Base-by-base conservation (phyloP, 1,140 invertebrate species). In the Trichoplusia ni region DNA sequence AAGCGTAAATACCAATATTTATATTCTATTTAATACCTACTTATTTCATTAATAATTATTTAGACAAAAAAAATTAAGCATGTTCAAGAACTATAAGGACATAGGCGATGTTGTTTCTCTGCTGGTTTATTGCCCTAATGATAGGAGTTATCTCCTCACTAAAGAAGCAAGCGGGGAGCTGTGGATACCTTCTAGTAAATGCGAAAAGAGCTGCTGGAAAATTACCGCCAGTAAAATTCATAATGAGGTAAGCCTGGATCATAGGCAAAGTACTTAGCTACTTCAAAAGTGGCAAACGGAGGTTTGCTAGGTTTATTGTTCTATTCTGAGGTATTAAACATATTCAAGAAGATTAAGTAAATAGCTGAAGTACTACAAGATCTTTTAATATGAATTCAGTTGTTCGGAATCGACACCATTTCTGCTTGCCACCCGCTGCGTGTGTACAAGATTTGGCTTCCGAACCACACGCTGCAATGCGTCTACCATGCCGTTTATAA, bases 31-130 rank as follows among this genome's bases (percentile, higher is more conserved):
- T n/a, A n/a, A n/a, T n/a, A n/a, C n/a, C n/a, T n/a, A n/a, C n/a
- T n/a, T n/a, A n/a, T n/a, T 44, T n/a, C 9, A 4, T 4, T 42
- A 19, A 23, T 19, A 27, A 29, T 9, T 0, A 16, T 27, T 47
- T 14, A 27, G n/a, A n/a, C 16, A 14, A 19, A 25, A 14, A 27
- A 18, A 35, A 49, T 38, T 46, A 18, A 69, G 27, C 21, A 86
- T 86, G 83, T 86, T 86, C 46, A 86, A 82, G 38, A 64, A 75
- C 51, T 84, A 84, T 37, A 81, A 71, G 53, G 81, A 81, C 37
- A 61, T 86, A 14, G 54, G 68, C 4, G 83, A 86, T 65, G 83
- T 84, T 5, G 79, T 86, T 11, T 83, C 83, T 0, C 42, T 86
- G 3, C 31, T 86, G 27, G 69, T 78, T 6, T 82, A 77, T 40